phyloP scores from a whole-genome alignment of 2,113 vertebrate genomes.

The Calypte anna region DNA sequence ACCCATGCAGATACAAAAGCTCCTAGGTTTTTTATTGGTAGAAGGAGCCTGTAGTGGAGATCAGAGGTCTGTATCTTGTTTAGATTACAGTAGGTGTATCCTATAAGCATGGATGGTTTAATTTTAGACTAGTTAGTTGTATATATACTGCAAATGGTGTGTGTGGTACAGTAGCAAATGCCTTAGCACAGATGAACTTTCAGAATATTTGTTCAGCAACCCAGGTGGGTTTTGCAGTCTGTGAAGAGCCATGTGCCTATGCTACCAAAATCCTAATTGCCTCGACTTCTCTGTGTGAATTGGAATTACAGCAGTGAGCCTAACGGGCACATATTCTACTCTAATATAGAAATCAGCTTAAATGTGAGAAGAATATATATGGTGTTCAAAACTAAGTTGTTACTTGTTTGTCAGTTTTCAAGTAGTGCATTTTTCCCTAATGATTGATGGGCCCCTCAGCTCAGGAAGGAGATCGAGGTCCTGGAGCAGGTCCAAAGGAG shows the following conservation, averaged over 20 bases:
- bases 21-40: background rate
- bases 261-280: background rate
- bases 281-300: background rate
- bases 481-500: no score
- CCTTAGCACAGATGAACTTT: background rate
- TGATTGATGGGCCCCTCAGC: background rate
- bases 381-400: background rate
- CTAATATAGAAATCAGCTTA: background rate
- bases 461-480: no score
- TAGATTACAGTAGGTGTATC: background rate
- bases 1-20: background rate
- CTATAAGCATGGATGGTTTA: background rate
- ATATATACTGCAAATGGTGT: background rate
- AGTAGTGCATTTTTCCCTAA: conserved; percentile 14
- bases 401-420: conserved; percentile 12
- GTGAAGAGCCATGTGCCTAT: background rate
- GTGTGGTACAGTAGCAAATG: background rate
- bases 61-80: background rate
- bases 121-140: background rate
- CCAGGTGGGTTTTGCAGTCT: background rate
- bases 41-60: background rate
- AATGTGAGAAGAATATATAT: background rate
- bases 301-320: background rate
- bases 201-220: background rate
- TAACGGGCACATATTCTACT: background rate